Base-by-base conservation (phyloP, 2,113 vertebrate species). In the Cepphus grylle region DNA sequence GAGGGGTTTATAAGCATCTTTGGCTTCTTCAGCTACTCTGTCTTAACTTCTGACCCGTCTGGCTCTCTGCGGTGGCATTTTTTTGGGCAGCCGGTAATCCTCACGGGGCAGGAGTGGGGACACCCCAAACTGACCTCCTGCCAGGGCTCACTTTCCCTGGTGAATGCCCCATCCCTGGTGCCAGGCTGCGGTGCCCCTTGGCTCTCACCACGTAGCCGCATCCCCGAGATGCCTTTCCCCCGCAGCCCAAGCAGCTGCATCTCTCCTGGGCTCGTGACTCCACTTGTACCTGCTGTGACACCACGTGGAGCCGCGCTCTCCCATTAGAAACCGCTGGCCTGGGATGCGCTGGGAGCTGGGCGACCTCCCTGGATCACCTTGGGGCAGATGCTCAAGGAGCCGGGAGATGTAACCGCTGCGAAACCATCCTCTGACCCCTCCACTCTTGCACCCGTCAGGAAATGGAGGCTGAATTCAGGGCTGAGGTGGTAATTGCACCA, bases 131-230 rank as follows among this genome's bases (percentile, higher is more conserved):
- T 8, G 29, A 13, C 12, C 25, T 22, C 36, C 53, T 61, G 32
- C 36, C 18, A 22, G 49, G 29, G 12, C 19, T 56, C 1, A 0
- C 12, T 32, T 62, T 63, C 34, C 25, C 29, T 0, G 0, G 0
- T 6, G 12, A 22, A 7, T 1, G 8, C 29, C 62, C 56, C 6
- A 0, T 58, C 20, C 50, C 71, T 4, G 1, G 15, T 40, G 36
- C 65, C 67, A 45, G 56, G 30, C 42, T 76, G 62, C 36, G 32
- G 18, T 63, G 30, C 19, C 43, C 43, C 16, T 55, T 36, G 69
- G 27, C 36, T 87, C 40, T 74, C 34, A 2, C 61, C 32, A 4
- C 0, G 10, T 1, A 52, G 22, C 52, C 12, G 12, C 77, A 40
- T 61, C 23, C 18, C 38, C 18, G 2, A 8, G 3, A n/a, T 1